Percentiles rank a stretch among this genome's conserved stretches.
phyloP scores from a whole-genome alignment of 2,888 invertebrate genomes.

The Chesias legatella region DNA sequence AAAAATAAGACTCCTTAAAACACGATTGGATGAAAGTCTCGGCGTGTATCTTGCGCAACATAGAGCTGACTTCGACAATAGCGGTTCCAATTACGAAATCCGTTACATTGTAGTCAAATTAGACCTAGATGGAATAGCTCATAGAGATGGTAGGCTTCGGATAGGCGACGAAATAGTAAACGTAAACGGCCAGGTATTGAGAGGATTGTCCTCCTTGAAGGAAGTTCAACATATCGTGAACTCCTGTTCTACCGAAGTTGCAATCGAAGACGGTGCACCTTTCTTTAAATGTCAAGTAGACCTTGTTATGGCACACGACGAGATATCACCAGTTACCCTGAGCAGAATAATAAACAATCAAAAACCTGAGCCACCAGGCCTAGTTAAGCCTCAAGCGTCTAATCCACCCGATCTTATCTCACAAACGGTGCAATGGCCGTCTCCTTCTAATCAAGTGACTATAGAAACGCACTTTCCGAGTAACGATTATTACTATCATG shows the following conservation, averaged over 20 bases:
- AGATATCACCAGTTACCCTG: conserved; percentile 78
- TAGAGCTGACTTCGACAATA: conserved; percentile 73
- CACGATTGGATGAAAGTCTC: conserved; percentile 83
- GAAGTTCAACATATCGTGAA: conserved; percentile 82
- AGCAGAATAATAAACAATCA: conserved; percentile 68
- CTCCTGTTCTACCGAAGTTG: conserved; percentile 73
- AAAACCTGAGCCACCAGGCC: conserved; percentile 46
- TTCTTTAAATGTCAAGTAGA: conserved; percentile 79
- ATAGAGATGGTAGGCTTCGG: conserved; percentile 89
- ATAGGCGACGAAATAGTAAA: conserved; percentile 94
- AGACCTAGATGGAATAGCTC: conserved; percentile 83
- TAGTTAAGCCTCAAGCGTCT: conserved; percentile 37
- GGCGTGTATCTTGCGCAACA: conserved; percentile 87
- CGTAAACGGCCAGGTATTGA: conserved; percentile 90
- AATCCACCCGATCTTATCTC: conserved; percentile 74
- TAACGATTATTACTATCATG: conserved; percentile 51
- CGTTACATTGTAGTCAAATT: conserved; percentile 83
- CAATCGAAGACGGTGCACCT: conserved; percentile 55
- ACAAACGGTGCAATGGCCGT: conserved; percentile 67
- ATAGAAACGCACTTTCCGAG: conserved; percentile 73
- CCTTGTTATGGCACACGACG: conserved; percentile 83
- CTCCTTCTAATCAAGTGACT: conserved; percentile 62
- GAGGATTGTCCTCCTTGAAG: conserved; percentile 84
- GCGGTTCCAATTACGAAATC: conserved; percentile 79
- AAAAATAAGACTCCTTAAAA: conserved; percentile 83